phyloP scores from a whole-genome alignment of 2,888 invertebrate species.

The Scrobipalpa atriplicella region DNA sequence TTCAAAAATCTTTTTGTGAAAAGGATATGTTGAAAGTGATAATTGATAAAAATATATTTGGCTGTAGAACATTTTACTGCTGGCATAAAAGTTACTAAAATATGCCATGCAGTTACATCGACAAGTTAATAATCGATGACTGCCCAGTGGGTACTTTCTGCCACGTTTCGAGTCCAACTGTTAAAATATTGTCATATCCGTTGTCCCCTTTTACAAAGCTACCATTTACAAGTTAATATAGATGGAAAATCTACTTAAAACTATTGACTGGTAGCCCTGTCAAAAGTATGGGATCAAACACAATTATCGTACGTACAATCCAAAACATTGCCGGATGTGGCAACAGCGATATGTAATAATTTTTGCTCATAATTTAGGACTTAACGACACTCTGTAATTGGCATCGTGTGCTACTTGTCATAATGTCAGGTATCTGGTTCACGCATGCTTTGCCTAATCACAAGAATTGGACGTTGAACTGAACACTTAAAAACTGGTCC shows the following conservation, averaged over 20 bases:
- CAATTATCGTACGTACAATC: not conserved
- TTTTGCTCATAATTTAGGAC: constrained; percentile 32
- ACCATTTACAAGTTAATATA: not conserved
- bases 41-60: constrained; percentile 39
- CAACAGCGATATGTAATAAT: constrained; percentile 51
- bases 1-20: constrained; percentile 50
- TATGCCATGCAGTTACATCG: not conserved
- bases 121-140: not conserved
- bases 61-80: constrained; percentile 6
- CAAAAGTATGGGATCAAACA: not conserved
- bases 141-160: constrained; percentile 2
- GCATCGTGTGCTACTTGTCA: constrained; percentile 49
- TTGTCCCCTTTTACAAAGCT: not conserved
- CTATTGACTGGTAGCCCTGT: too few species aligned
- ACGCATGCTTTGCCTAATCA: constrained; percentile 78
- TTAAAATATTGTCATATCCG: constrained; percentile 24
- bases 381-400: constrained; percentile 47
- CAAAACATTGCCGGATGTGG: not conserved
- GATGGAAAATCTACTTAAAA: too few species aligned
- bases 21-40: constrained; percentile 57
- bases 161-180: constrained; percentile 34
- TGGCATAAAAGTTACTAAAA: constrained; percentile 2
- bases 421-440: constrained; percentile 69
- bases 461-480: constrained; percentile 77
- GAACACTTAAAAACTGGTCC: constrained; percentile 77